Base-by-base conservation (phyloP, 2,888 invertebrate genomes). In the Folsomia manolachei region DNA sequence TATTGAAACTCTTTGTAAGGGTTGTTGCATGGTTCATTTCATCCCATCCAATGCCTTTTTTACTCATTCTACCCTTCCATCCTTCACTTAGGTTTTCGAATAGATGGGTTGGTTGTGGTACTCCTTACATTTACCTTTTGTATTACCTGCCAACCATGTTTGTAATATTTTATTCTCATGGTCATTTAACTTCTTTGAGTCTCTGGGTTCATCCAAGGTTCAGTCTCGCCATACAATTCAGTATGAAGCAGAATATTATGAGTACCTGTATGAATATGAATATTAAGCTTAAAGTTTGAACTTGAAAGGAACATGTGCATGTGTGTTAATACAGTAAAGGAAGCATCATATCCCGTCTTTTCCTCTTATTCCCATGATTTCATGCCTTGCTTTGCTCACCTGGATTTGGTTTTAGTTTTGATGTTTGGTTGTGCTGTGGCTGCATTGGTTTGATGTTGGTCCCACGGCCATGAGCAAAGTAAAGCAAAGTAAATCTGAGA, bases 81-180 rank as follows among this genome's bases (percentile, higher is more conserved):
- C n/a, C n/a, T n/a, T n/a, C n/a, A n/a, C n/a, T n/a, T n/a, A n/a
- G n/a, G n/a, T n/a, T n/a, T n/a, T n/a, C n/a, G n/a, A n/a, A n/a
- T n/a, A n/a, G n/a, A n/a, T n/a, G n/a, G n/a, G n/a, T 39, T 14
- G 39, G 4, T 39, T 39, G 39, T 39, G 39, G 39, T 39, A 14
- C 39, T 14, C 56, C 21, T 56, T 56, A 56, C 56, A 56, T 56
- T 56, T 19, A 7, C 18, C 56, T 18, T 56, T 56, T 56, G 56
- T 56, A 56, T 56, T n/a, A 19, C 56, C 56, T 56, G 7, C 56
- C 56, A 56, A 21, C 56, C 56, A 56, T 56, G 56, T n/a, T n/a
- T 56, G 56, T 56, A 56, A 56, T 56, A 56, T 56, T 56, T 56
- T 56, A 56, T 56, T 56, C 56, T 56, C 56, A 56, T 56, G 56